phyloP scores from a whole-genome alignment of 2,113 vertebrate species.

The Micronisus gabar region DNA sequence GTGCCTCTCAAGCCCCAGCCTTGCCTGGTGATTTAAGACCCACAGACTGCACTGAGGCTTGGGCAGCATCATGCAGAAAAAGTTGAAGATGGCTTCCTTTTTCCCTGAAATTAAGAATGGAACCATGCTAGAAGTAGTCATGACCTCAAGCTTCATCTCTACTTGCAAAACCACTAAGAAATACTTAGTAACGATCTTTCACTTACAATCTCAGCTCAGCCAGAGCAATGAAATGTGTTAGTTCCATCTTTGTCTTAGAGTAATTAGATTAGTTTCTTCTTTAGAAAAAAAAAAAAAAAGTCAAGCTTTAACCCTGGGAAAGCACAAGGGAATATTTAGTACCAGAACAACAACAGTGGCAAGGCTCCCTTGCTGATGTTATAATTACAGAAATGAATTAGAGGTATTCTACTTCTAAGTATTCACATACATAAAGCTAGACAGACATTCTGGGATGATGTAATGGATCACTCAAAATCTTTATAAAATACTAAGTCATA shows the following conservation, averaged over 20 bases:
- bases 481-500: background rate
- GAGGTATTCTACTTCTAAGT: background rate
- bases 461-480: background rate
- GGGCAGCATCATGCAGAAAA: background rate
- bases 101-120: background rate
- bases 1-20: background rate
- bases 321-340: background rate
- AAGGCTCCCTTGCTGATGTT: background rate
- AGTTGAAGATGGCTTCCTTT: background rate
- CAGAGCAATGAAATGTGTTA: background rate
- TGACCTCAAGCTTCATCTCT: background rate
- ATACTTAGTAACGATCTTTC: background rate
- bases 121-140: background rate
- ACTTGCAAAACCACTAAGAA: background rate
- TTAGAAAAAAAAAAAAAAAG: background rate
- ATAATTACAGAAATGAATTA: constrained; percentile 8
- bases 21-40: background rate
- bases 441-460: background rate
- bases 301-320: background rate
- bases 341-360: constrained; percentile 12
- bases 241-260: background rate
- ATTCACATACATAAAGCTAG: background rate
- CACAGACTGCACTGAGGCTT: background rate
- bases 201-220: background rate
- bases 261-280: constrained; percentile 37